Conservation (phyloP, 30 jellyfish, hydroid and myxozoan species). For the Calvadosia cruxmelitensis region DNA sequence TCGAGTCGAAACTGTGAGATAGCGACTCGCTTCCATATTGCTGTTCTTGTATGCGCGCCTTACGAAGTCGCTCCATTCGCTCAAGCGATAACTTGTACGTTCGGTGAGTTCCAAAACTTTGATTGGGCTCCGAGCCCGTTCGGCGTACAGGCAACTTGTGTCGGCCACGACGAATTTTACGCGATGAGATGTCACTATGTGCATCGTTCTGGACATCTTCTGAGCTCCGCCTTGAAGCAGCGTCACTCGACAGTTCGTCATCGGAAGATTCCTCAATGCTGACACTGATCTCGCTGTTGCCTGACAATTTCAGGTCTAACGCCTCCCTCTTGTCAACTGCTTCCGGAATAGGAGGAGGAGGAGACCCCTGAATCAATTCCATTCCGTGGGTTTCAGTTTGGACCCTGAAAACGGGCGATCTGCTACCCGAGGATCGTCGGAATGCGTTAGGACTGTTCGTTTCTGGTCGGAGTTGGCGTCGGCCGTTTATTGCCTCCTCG, state of each 20-base stretch:
- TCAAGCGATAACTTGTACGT: not conserved
- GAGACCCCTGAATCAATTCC: not conserved
- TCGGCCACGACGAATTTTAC: not conserved
- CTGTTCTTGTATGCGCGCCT: not conserved
- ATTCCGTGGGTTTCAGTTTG: not conserved
- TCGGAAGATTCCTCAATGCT: not conserved
- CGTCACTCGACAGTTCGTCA: not conserved
- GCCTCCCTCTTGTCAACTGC: not conserved
- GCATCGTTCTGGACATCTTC: not conserved
- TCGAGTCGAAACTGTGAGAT: not conserved
- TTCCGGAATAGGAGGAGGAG: not conserved
- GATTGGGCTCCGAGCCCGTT: not conserved
- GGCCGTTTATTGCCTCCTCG: slow-evolving; percentile 38
- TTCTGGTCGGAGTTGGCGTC: slow-evolving; percentile 10
- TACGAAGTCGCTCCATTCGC: not conserved
- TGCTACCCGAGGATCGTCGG: not conserved
- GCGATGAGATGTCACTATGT: not conserved
- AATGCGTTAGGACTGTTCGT: not conserved
- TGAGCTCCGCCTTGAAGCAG: not conserved
- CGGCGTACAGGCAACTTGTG: not conserved
- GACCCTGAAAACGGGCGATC: not conserved
- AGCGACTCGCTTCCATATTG: not conserved
- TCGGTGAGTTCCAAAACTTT: not conserved
- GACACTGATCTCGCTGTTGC: not conserved
- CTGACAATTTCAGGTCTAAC: not conserved